phyloP scores from a whole-genome alignment of 2,113 vertebrate species.

The Neofelis nebulosa region DNA sequence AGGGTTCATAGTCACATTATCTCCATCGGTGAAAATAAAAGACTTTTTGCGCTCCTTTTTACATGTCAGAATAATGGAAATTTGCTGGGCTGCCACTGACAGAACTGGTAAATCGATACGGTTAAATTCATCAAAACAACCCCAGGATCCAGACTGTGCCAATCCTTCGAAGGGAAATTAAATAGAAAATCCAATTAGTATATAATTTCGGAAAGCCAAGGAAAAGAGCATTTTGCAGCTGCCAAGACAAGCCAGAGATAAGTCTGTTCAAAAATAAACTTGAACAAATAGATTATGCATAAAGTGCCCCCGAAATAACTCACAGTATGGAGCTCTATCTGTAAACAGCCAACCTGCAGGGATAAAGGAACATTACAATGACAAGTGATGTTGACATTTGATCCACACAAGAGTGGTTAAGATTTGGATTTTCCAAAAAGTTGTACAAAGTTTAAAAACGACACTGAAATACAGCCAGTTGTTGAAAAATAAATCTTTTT shows the following conservation, averaged over 20 bases:
- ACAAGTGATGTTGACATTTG: neutral
- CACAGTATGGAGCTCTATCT: neutral
- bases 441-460: neutral
- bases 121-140: slow-evolving; percentile 99
- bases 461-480: neutral
- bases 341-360: neutral
- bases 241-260: slow-evolving; percentile 23
- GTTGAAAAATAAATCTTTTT: neutral
- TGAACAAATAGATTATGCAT: neutral
- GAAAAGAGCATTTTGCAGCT: slow-evolving; percentile 33
- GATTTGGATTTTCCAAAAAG: neutral
- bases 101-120: slow-evolving; percentile 96
- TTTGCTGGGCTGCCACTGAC: slow-evolving; percentile 98
- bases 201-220: slow-evolving; percentile 24
- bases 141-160: slow-evolving; percentile 98
- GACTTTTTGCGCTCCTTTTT: slow-evolving; percentile 93
- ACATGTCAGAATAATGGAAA: slow-evolving; percentile 94
- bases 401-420: neutral
- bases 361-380: neutral
- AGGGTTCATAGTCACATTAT: slow-evolving; percentile 94
- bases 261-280: slow-evolving; percentile 39
- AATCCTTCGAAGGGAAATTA: slow-evolving; percentile 88
- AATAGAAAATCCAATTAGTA: slow-evolving; percentile 63
- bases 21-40: slow-evolving; percentile 97
- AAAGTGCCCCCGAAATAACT: neutral